phyloP scores from a whole-genome alignment of 2,888 invertebrate genomes.

The Himalopsyche kuldschensis region DNA sequence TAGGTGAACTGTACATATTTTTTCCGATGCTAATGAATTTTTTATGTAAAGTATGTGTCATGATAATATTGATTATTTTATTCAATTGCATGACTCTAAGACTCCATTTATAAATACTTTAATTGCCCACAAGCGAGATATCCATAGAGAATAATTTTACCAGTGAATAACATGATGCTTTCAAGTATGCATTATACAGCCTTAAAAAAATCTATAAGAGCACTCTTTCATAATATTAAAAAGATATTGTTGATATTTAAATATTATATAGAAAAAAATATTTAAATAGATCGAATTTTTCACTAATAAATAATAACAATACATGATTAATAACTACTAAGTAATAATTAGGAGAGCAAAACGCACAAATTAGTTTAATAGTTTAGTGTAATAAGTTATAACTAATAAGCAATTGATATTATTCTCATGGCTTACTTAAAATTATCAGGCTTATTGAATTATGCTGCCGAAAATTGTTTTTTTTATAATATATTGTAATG shows the following conservation, averaged over 20 bases:
- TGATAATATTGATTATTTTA: background rate
- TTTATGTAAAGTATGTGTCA: background rate
- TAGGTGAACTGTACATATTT: background rate
- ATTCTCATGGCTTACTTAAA: background rate
- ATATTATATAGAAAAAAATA: background rate
- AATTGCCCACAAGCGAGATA: background rate
- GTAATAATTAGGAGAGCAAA: background rate
- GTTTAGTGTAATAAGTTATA: background rate
- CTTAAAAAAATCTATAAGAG: background rate
- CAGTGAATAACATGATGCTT: background rate
- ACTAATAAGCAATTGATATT: background rate
- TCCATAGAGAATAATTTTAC: background rate
- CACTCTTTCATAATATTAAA: background rate
- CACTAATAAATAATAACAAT: background rate
- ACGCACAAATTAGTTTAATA: background rate
- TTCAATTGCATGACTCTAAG: background rate
- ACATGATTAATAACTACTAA: background rate
- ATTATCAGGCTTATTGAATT: background rate
- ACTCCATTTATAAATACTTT: background rate
- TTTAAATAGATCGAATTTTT: background rate
- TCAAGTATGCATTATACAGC: background rate
- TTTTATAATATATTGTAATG: no score
- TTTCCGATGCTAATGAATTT: background rate
- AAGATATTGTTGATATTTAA: background rate
- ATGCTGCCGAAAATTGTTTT: background rate